Evolutionary conservation across 2,797 vertebrate species (phyloP), one percentile per base, ranked within the genome.

Genomic region (Eupleurogrammus muticus): DNA sequence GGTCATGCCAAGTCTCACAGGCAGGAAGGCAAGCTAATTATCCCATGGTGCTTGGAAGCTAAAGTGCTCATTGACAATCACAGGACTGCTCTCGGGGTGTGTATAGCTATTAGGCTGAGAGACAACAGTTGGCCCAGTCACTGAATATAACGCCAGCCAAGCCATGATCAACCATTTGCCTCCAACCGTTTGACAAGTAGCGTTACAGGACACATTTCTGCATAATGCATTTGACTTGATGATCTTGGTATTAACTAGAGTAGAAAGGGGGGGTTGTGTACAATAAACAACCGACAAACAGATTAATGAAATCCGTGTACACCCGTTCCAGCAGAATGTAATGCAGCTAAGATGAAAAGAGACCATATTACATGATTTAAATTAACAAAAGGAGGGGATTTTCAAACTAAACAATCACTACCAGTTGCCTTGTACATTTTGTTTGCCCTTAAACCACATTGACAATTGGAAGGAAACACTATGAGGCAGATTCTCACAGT

Each of bases 31-130:
- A 85, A 88, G 86, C 87, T 93, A 92, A 93, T 93, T 92, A 92
- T 87, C 85, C 80, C 67, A 69, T 81, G 82, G 84, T 85, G 80
- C 90, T 92, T 86, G 67, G 82, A 85, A 87, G 84, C 87, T 87
- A 89, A 91, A 91, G 81, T 87, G 75, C 86, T 90, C 85, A 89
- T 87, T 91, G 91, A 91, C 89, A 91, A 86, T 92, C 90, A 90
- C 83, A 85, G 50, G 74, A 68, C 83, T 70, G 60, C 77, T 87
- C 86, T 88, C 65, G 60, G 75, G 75, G 83, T 84, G 75, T 82
- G 67, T 82, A 73, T 67, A 82, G 76, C 76, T 80, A 77, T 85
- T 86, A 87, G 71, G 75, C 75, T 77, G 81, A 86, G 74, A 82
- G 74, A 84, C 70, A 65, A 49, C 72, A 70, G 72, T 77, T 76